Conservation (phyloP, 2,797 vertebrate genomes). For the Myripristis murdjan region DNA sequence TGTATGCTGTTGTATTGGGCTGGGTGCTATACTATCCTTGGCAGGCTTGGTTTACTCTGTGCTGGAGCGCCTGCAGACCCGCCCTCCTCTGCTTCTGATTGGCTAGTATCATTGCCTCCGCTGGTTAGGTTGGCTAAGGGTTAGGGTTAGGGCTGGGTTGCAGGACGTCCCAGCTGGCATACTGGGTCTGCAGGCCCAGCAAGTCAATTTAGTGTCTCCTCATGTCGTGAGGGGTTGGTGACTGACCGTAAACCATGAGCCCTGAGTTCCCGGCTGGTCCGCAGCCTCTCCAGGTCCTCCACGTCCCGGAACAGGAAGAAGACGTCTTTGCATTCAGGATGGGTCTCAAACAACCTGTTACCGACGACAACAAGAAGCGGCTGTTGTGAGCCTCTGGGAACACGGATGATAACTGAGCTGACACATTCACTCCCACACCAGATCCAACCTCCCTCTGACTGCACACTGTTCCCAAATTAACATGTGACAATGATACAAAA, state of each 20-base stretch:
- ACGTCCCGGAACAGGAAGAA: slow-evolving; percentile 90
- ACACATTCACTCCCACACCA: slow-evolving; percentile 26
- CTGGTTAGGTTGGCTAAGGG: too few species aligned
- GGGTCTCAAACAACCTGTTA: slow-evolving; percentile 89
- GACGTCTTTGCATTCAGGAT: slow-evolving; percentile 89
- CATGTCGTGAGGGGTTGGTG: neutral
- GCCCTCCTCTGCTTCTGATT: too few species aligned
- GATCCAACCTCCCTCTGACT: slow-evolving; percentile 32
- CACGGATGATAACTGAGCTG: slow-evolving; percentile 5
- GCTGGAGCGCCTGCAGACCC: too few species aligned
- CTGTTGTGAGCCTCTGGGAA: slow-evolving; percentile 36
- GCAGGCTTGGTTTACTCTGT: neutral
- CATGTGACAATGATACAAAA: neutral
- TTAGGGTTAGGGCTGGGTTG: too few species aligned
- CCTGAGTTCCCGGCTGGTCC: slow-evolving; percentile 85
- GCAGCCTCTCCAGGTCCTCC: slow-evolving; percentile 85
- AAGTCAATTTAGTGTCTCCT: too few species aligned
- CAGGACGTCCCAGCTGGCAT: too few species aligned
- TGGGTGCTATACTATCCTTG: neutral
- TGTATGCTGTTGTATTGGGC: neutral
- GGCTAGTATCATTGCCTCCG: too few species aligned
- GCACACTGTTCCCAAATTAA: too few species aligned
- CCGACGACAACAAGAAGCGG: slow-evolving; percentile 68
- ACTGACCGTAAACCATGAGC: slow-evolving; percentile 87
- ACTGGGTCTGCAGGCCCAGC: too few species aligned